Base-by-base conservation (phyloP, 2,113 vertebrate genomes). In the Coracopsis vasa region DNA sequence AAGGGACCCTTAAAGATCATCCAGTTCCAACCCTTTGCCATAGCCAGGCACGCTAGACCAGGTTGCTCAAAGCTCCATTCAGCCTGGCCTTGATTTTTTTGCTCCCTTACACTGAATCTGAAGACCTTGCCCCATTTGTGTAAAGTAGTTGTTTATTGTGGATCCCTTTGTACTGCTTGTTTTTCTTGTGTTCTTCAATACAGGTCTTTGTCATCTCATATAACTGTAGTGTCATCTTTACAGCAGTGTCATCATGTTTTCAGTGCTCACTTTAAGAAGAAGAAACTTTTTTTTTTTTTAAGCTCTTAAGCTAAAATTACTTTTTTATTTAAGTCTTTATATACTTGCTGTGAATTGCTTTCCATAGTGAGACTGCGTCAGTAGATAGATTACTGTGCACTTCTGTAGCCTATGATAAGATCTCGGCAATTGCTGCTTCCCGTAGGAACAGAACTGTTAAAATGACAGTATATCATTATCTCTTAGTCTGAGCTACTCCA, bases 351-450 rank as follows among this genome's bases (percentile, higher is more conserved):
- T 61, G 51, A 82, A 75, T 85, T 75, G 51, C 88, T 72, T 70
- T 90, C 80, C 42, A 72, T 41, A 18, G 51, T 64, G 33, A 60
- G 51, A n/a, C 35, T 79, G 73, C 24, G 35, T 81, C 27, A 41
- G 77, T 44, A 31, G 89, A 79, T 39, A 42, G 56, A 65, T 74
- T 67, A 41, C 45, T 33, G 47, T 86, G 42, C 35, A 16, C 13
- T 86, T 75, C 78, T 79, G 73, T 29, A 67, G 77, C 47, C 48
- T 7, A 1, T 28, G 86, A 69, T 91, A 91, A 79, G 72, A 94
- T 85, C 91, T 72, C 74, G 89, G 91, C 80, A 75, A 84, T 71
- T 87, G 65, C 73, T 67, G 61, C 87, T 95, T 92, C 89, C 86
- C 0, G 2, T 53, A 86, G 83, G 67, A 84, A 12, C 88, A 88